A percentile compares a stretch with the other conserved stretches of the same genome.
Evolutionary conservation across 2,113 vertebrate species (phyloP).

Genomic region (Indicator indicator): DNA sequence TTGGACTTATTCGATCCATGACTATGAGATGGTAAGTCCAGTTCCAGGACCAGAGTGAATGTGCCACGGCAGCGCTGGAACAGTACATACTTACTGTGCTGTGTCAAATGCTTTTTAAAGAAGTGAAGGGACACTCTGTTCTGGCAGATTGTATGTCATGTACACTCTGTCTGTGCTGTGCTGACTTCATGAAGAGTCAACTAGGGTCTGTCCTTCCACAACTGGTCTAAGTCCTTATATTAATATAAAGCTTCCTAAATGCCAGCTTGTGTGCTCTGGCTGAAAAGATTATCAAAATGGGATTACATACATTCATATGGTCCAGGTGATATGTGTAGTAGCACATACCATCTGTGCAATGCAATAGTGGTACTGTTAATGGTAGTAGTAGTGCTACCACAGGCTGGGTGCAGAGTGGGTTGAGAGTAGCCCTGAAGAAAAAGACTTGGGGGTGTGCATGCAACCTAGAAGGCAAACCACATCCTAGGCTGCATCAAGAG

Average conservation of each 20-base stretch:
- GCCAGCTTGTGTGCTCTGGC: neutral
- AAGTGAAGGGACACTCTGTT: constrained; percentile 49
- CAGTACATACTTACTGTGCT: neutral
- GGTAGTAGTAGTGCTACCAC: too few species aligned
- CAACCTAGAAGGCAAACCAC: too few species aligned
- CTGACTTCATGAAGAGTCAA: constrained; percentile 54
- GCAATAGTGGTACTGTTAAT: too few species aligned
- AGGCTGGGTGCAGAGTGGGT: too few species aligned
- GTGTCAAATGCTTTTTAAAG: constrained; percentile 57
- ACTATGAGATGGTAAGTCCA: neutral
- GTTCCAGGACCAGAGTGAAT: neutral
- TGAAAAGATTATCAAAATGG: neutral
- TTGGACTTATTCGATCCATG: fast-evolving
- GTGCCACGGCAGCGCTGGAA: neutral
- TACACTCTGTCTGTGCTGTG: constrained; percentile 16
- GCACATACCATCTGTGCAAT: too few species aligned
- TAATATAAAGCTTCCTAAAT: neutral
- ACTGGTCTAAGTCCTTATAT: neutral
- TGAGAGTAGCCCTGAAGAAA: too few species aligned
- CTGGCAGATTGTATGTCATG: constrained; percentile 40
- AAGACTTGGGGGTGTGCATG: too few species aligned
- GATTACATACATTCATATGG: neutral
- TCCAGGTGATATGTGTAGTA: neutral
- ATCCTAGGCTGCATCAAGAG: too few species aligned
- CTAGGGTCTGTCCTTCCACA: constrained; percentile 39